Evolutionary conservation across 2,797 vertebrate species (phyloP).

Genomic region (Dicrostonyx torquatus): DNA sequence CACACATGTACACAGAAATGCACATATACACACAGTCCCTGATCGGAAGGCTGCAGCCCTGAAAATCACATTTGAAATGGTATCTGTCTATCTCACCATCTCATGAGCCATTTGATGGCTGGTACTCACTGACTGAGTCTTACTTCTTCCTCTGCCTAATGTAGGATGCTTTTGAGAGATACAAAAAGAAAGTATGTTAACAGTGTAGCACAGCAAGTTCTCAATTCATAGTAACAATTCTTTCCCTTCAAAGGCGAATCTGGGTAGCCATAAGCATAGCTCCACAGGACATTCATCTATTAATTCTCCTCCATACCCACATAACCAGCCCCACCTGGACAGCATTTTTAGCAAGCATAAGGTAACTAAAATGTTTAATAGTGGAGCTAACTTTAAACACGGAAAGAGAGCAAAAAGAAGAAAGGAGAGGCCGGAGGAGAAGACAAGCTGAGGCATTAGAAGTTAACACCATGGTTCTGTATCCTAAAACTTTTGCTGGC

Average conservation of each 20-base stretch:
- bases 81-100: neutral
- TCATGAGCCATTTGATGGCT: neutral
- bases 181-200: neutral
- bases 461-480: neutral
- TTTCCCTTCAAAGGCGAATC: neutral
- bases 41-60: neutral
- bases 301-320: neutral
- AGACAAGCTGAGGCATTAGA: neutral
- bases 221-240: neutral
- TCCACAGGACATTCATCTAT: neutral
- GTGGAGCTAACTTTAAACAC: neutral
- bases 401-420: too few species aligned
- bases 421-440: too few species aligned
- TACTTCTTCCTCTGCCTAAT: neutral
- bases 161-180: neutral
- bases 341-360: neutral
- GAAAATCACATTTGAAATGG: neutral
- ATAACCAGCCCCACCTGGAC: neutral
- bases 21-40: neutral
- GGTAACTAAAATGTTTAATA: neutral
- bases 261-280: too few species aligned
- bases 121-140: neutral
- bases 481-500: neutral
- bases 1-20: neutral
- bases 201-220: neutral